These are phyloP conservation scores for Pristionchus exspectatus DNA, from an alignment of 2,888 invertebrate genomes.

Conservation along the genomic window DNA sequence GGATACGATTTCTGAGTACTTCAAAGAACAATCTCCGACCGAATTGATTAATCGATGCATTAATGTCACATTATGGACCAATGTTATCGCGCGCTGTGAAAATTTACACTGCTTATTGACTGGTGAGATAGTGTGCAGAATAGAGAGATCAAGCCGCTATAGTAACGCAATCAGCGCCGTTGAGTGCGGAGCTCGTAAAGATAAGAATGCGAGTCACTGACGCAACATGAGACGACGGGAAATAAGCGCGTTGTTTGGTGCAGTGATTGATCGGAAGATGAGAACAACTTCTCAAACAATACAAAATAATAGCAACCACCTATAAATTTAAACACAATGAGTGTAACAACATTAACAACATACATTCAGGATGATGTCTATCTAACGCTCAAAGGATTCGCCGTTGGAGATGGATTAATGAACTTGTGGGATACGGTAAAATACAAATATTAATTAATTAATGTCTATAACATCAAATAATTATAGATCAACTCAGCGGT, in stretches of 20 bases:
- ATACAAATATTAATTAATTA: neutral
- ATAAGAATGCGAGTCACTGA: constrained; percentile 1
- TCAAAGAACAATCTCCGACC: neutral
- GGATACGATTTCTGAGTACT: neutral
- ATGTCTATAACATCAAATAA: neutral
- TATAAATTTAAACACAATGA: too few species aligned
- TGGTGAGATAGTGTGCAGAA: neutral
- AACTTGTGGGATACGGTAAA: constrained; percentile 44
- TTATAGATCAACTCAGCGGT: constrained; percentile 66
- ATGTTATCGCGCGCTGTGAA: neutral
- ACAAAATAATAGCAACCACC: neutral
- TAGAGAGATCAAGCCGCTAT: too few species aligned
- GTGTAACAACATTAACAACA: too few species aligned
- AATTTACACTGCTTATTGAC: too few species aligned
- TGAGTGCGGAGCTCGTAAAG: neutral
- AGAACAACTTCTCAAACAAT: neutral
- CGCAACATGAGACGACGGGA: neutral
- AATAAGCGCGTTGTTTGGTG: constrained; percentile 25
- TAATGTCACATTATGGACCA: neutral
- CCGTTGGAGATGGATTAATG: constrained; percentile 72
- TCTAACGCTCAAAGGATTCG: constrained; percentile 73
- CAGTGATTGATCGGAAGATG: neutral
- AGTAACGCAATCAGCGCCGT: too few species aligned
- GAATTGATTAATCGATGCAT: neutral
- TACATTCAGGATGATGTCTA: constrained; percentile 56